Evolutionary conservation across 2,888 invertebrate species (phyloP).

Genomic region (Aproaerema taeniolella): DNA sequence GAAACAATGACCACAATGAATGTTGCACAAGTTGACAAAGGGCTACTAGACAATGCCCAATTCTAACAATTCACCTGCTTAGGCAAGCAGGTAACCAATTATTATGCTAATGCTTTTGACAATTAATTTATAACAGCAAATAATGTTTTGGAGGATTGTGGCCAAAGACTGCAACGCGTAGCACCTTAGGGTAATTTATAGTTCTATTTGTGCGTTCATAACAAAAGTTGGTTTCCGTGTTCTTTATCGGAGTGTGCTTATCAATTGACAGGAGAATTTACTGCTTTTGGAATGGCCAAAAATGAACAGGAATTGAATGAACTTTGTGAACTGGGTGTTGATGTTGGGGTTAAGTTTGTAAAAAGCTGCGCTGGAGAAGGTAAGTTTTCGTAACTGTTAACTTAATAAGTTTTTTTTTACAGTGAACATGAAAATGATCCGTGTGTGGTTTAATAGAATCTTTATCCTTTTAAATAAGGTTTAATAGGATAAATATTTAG

Average conservation of each 20-base stretch:
- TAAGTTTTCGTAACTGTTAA: too few relatives aligned
- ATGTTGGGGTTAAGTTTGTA: too few relatives aligned
- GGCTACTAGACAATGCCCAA: conserved; percentile 41
- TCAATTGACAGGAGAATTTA: conserved; percentile 62
- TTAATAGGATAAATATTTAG: too few relatives aligned
- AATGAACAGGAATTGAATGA: conserved; percentile 16
- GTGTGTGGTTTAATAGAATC: too few relatives aligned
- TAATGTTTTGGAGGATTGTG: conserved; percentile 70
- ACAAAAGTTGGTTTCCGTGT: conserved; percentile 74
- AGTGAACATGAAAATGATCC: too few relatives aligned
- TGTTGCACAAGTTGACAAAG: conserved; percentile 60
- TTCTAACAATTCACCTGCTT: conserved; percentile 61
- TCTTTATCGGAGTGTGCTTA: conserved; percentile 61
- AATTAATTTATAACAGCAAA: conserved; percentile 50
- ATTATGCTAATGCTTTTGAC: conserved; percentile 65
- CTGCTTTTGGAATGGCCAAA: conserved; percentile 30
- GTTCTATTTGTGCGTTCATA: conserved; percentile 57
- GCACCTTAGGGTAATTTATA: conserved; percentile 74
- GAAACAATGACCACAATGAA: conserved; percentile 30
- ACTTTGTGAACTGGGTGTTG: too few relatives aligned
- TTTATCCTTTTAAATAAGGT: too few relatives aligned
- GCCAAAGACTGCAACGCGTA: conserved; percentile 54
- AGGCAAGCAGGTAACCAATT: conserved; percentile 67
- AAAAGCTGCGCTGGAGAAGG: too few relatives aligned
- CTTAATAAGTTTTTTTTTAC: too few relatives aligned